Base-by-base conservation (phyloP, 2,888 invertebrate genomes). In the Adineta ricciae region DNA sequence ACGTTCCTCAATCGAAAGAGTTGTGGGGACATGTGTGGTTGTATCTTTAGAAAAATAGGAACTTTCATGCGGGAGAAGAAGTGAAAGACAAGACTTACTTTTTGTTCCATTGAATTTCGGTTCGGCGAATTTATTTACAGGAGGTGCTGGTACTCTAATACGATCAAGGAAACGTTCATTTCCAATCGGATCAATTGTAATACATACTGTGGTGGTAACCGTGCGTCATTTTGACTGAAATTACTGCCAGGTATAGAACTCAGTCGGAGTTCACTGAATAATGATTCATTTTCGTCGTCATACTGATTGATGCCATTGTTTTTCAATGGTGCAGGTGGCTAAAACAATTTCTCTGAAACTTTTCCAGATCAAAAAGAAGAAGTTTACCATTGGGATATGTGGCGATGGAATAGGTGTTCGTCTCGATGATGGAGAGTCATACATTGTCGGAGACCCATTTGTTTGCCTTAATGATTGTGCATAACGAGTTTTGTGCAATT, bases 391-490 rank as follows among this genome's bases (percentile, higher is more conserved):
- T 27, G 32, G 64, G 1, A 11, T 27, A 32, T 64, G 64, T 64
- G 64, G 32, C 32, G 64, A 64, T 19, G 27, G 32, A 32, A 14
- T 32, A 19, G 64, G 64, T 64, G 32, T 64, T 32, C 27, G 32
- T 64, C 64, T 16, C 32, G 64, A 32, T 19, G 64, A 64, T 19
- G 64, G 64, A 64, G 64, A 64, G 32, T 64, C 64, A 19, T 16
- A 64, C 32, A 36, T 64, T 64, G 64, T 64, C 19, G 64, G 64
- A 27, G 64, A 78, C n/a, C 11, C 24, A 38, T 41, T 78, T 41
- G 78, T 78, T 78, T 78, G 78, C n/a, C 78, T 78, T n/a, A 41
- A 41, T 41, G 78, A 41, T 78, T 78, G 41, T 78, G 24, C 78
- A 78, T 78, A 41, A 21, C 41, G n/a, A 36, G 78, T 78, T 78